phyloP scores from a whole-genome alignment of 2,888 invertebrate genomes.

The Ametastegia equiseti region DNA sequence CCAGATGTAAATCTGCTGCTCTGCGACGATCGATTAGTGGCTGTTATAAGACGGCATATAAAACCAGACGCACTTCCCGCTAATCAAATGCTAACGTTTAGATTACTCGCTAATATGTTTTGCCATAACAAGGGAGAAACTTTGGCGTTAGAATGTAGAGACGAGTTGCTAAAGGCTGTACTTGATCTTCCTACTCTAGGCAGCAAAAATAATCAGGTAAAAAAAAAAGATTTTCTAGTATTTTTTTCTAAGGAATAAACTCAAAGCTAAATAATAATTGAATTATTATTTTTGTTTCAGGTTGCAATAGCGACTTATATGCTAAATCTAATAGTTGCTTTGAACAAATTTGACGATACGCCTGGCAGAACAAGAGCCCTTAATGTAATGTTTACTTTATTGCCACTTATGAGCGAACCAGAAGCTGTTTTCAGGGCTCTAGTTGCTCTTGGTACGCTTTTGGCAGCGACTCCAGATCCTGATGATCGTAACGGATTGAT shows the following conservation, averaged over 20 bases:
- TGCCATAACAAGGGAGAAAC: conserved; percentile 83
- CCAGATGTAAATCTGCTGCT: conserved; percentile 80
- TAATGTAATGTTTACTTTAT: conserved; percentile 78
- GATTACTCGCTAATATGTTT: conserved; percentile 90
- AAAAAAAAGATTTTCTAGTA: no score
- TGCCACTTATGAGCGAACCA: conserved; percentile 80
- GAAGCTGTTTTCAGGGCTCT: conserved; percentile 88
- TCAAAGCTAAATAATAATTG: not conserved
- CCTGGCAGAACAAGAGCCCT: conserved; percentile 76
- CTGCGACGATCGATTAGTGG: conserved; percentile 74
- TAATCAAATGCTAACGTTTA: conserved; percentile 88
- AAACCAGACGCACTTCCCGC: conserved; percentile 78
- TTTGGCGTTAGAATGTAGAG: conserved; percentile 79
- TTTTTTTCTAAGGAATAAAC: no score
- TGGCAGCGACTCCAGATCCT: conserved; percentile 76
- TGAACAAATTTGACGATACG: conserved; percentile 79
- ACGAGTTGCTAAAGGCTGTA: conserved; percentile 78
- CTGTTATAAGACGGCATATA: conserved; percentile 74
- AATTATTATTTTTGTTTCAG: conserved; percentile 71
- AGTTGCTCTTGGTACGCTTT: conserved; percentile 87
- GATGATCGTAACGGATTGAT: conserved; percentile 64
- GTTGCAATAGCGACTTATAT: conserved; percentile 86
- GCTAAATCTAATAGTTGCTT: conserved; percentile 84
- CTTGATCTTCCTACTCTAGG: conserved; percentile 78
- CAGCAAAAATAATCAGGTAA: conserved; percentile 82